A percentile compares a stretch with the other conserved stretches of the same genome.
Evolutionary conservation across 2,113 vertebrate genomes (phyloP).

Genomic region (Rafetus swinhoei): DNA sequence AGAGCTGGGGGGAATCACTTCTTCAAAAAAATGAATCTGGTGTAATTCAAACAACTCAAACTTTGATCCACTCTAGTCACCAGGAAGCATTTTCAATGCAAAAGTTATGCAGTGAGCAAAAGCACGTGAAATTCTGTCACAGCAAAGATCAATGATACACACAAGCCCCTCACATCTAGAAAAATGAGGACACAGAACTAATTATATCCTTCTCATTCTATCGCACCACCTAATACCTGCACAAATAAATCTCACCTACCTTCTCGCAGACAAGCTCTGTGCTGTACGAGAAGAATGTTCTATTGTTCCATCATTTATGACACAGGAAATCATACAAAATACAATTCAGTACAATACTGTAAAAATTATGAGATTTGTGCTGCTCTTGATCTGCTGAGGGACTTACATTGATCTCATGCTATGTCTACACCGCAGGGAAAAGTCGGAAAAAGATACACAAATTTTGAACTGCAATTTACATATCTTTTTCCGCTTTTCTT

Average conservation of each 20-base stretch:
- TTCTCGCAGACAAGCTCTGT: background rate
- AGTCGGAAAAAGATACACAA: too few relatives aligned
- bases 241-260: background rate
- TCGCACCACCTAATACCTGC: background rate
- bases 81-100: background rate
- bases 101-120: background rate
- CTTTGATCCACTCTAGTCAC: rapidly evolving
- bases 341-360: constrained; percentile 4
- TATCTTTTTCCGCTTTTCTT: too few relatives aligned
- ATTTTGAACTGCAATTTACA: too few relatives aligned
- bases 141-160: background rate
- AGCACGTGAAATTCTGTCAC: background rate
- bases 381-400: constrained; percentile 57
- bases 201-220: background rate
- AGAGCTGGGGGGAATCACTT: background rate
- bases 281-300: background rate
- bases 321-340: background rate
- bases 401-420: constrained; percentile 30
- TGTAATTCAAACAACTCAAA: background rate
- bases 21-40: background rate
- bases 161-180: background rate
- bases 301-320: constrained; percentile 12
- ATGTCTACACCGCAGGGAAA: too few relatives aligned
- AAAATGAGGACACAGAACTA: background rate
- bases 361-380: constrained; percentile 36